Base-by-base conservation (phyloP, 2,888 invertebrate species). In the Orchesellides sinensis region DNA sequence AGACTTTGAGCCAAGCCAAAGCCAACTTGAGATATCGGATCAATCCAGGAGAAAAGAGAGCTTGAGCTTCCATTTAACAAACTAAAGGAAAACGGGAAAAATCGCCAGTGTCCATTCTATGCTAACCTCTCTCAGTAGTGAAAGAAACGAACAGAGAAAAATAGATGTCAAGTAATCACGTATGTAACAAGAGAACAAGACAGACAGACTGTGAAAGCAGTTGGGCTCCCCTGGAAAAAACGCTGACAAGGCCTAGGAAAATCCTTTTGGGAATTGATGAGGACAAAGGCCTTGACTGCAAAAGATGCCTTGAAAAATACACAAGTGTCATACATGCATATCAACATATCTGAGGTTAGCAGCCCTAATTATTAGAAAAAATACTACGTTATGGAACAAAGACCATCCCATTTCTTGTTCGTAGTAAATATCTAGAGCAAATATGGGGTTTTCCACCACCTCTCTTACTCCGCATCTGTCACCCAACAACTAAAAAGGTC, bases 251-350 rank as follows among this genome's bases (percentile, higher is more conserved):
- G n/a, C 23, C 23, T 6, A 66, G n/a, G 49, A 61, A 45, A 65
- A 66, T 66, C 66, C 66, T 79, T 52, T 63, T 65, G 65, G 65
- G 74, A 69, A n/a, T n/a, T 68, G 68, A 54, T 29, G 59, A 59
- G 29, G 59, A 59, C 59, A 59, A 59, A 59, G 59, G 32, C 59
- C 32, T 59, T 59, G n/a, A n/a, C n/a, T n/a, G n/a, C n/a, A n/a
- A n/a, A n/a, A 27, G 17, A 17, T n/a, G 14, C 29, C 32, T 59
- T 59, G 29, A 59, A 32, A 29, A 29, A 14, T 59, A n/a, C 19
- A 59, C 17, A 35, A 35, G 35, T 35, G 8, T 35, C 35, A 21
- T 10, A 17, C 52, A 52, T 52, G 21, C 52, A 52, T 21, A 52
- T 17, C 8, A 14, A 40, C 40, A 8, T 40, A 5, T 8, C 40